Evolutionary conservation across 1,140 invertebrate genomes (phyloP).

Genomic region (Ladona fulva): DNA sequence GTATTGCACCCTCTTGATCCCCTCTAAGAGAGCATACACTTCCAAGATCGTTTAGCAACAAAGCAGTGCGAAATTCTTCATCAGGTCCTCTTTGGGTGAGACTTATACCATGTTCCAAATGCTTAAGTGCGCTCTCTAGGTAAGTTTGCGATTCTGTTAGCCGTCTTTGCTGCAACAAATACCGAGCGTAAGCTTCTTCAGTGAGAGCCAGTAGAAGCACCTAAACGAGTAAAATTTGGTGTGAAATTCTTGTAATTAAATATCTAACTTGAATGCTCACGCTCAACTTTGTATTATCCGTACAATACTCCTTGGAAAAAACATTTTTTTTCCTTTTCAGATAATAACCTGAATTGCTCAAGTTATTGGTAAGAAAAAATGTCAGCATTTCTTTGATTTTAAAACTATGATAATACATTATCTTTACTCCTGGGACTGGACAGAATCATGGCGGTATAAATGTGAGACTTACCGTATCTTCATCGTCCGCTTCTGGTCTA

Average conservation of each 20-base stretch:
- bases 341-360: no score
- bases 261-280: no score
- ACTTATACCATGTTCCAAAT: conserved; percentile 56
- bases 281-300: no score
- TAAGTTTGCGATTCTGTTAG: conserved; percentile 53
- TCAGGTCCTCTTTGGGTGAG: conserved; percentile 24
- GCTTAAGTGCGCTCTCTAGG: conserved; percentile 58
- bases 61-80: conserved; percentile 59
- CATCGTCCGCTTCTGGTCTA: conserved; percentile 34
- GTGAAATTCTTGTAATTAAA: no score
- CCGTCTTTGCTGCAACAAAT: conserved; percentile 55
- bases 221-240: no score
- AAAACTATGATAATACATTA: no score
- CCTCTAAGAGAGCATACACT: conserved; percentile 56
- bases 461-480: conserved; percentile 38
- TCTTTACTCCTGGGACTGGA: no score
- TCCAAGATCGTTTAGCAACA: conserved; percentile 79
- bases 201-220: conserved; percentile 56
- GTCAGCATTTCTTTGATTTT: no score
- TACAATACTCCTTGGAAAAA: no score
- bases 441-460: background rate
- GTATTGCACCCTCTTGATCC: conserved; percentile 57
- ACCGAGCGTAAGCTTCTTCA: conserved; percentile 72
- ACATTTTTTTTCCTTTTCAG: no score
- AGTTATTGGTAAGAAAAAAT: no score